These are phyloP conservation scores for Acanthiza pusilla DNA, from an alignment of 2,797 vertebrate species.

Conservation along the genomic window DNA sequence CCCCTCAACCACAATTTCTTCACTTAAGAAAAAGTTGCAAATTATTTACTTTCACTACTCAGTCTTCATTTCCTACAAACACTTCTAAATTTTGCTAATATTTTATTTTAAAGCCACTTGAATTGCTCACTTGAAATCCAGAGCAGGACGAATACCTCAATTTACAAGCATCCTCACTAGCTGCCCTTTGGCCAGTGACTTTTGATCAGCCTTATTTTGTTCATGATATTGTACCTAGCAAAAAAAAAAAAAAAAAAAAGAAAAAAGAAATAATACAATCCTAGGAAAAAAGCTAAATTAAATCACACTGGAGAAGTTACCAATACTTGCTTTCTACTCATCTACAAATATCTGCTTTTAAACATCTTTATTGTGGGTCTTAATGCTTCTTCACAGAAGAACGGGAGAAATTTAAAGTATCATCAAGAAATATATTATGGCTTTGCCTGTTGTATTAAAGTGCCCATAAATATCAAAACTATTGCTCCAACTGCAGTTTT, in stretches of 20 bases:
- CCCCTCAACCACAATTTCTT: neutral
- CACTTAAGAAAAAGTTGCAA: neutral
- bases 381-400: neutral
- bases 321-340: fast-evolving
- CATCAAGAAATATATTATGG: neutral
- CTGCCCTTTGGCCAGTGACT: neutral
- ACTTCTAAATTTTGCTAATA: neutral
- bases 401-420: neutral
- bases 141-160: neutral
- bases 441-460: neutral
- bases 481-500: neutral
- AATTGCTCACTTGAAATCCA: neutral
- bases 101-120: neutral
- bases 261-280: neutral
- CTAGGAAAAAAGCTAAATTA: neutral
- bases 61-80: neutral
- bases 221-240: neutral
- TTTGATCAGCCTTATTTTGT: neutral
- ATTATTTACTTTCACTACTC: neutral
- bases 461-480: neutral
- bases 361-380: neutral
- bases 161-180: neutral
- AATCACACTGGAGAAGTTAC: neutral
- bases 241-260: neutral
- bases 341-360: neutral